Evolutionary conservation across 2,888 invertebrate species (phyloP).

Genomic region (Gerosis bhagava): DNA sequence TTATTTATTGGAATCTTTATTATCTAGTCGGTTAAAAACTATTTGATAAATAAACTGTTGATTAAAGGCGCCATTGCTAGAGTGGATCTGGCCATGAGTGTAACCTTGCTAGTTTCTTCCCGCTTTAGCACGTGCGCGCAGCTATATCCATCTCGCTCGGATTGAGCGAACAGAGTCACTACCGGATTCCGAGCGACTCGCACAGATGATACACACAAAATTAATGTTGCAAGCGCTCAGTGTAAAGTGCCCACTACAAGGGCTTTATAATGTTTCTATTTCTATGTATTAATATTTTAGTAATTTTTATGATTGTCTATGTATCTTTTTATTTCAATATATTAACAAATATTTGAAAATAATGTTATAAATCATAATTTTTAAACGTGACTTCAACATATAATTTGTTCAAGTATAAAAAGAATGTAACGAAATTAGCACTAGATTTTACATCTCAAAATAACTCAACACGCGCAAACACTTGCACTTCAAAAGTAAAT

Average conservation of each 20-base stretch:
- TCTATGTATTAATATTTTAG: no score
- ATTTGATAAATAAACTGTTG: conserved; percentile 29
- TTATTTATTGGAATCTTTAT: conserved; percentile 9
- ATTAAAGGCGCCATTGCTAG: conserved; percentile 38
- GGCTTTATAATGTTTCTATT: no score
- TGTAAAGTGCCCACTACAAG: not conserved
- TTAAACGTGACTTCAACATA: no score
- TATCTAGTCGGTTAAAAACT: conserved; percentile 15
- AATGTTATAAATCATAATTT: no score
- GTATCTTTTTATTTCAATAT: no score
- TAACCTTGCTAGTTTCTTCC: conserved; percentile 66
- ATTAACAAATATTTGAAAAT: no score
- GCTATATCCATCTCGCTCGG: conserved; percentile 49
- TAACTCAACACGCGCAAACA: no score
- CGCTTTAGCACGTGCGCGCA: conserved; percentile 44
- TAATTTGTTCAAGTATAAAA: no score
- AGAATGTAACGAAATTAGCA: no score
- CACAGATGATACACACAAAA: conserved; percentile 25
- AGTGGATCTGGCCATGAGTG: conserved; percentile 61
- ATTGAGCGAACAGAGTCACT: conserved; percentile 44
- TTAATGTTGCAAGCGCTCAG: conserved; percentile 18
- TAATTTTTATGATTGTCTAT: no score
- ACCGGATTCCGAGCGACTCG: conserved; percentile 68
- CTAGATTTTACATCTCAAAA: no score
- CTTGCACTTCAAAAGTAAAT: no score